A percentile compares a stretch with the other conserved stretches of the same genome.
Evolutionary conservation across 2,797 vertebrate species (phyloP).

Genomic region (Adelosebastes latens): DNA sequence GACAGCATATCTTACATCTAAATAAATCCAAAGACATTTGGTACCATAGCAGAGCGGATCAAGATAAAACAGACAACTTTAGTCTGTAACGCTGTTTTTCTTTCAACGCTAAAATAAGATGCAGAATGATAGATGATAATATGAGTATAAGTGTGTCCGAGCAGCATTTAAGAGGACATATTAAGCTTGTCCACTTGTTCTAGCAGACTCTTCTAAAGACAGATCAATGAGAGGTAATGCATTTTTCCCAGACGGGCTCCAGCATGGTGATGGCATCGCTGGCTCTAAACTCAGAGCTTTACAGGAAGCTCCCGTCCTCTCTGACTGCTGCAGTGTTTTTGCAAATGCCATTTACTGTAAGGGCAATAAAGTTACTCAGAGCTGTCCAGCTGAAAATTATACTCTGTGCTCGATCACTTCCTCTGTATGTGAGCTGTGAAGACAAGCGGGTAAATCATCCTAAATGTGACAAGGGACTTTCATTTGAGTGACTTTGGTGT

Average conservation of each 20-base stretch:
- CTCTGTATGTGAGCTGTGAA: conserved; percentile 11
- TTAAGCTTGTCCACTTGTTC: neutral
- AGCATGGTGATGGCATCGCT: conserved; percentile 13
- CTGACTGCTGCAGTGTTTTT: conserved; percentile 7
- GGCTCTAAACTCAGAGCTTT: conserved; percentile 23
- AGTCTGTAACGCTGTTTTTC: neutral
- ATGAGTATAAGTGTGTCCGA: neutral
- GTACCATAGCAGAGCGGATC: neutral
- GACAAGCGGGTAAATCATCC: conserved; percentile 2
- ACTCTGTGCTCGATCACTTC: conserved; percentile 8
- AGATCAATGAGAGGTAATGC: conserved; percentile 63
- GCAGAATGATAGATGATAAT: neutral
- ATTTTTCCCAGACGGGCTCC: conserved; percentile 26
- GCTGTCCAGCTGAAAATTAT: conserved; percentile 1
- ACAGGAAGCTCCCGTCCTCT: conserved; percentile 19
- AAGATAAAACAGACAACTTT: neutral
- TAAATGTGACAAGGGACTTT: neutral
- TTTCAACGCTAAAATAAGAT: neutral
- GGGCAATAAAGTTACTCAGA: conserved; percentile 21
- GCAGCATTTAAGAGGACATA: neutral
- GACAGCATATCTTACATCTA: neutral
- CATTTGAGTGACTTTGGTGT: neutral
- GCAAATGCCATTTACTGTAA: conserved; percentile 39
- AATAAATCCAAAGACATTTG: neutral
- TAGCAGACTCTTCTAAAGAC: conserved; percentile 19